These are phyloP conservation scores for Ptiloglossa arizonensis DNA, from an alignment of 1,140 invertebrate genomes.

Conservation along the genomic window DNA sequence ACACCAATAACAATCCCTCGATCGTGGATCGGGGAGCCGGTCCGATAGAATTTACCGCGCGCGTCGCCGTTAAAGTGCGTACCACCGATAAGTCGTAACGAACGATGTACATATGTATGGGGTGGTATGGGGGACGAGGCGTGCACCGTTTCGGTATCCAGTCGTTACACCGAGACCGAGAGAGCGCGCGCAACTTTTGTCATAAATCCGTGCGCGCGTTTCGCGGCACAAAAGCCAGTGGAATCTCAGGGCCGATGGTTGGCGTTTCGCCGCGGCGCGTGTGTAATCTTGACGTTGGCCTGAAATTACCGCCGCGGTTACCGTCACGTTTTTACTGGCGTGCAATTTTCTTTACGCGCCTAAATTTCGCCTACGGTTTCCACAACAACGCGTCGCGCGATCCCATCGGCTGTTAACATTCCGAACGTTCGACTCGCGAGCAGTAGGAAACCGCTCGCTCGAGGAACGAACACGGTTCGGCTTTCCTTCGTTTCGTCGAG, in stretches of 20 bases:
- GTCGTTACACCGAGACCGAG: not conserved
- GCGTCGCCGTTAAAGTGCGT: conserved; percentile 28
- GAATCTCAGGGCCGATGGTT: conserved; percentile 19
- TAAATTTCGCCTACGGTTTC: conserved; percentile 28
- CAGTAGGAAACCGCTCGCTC: too few species aligned
- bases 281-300: conserved; percentile 42
- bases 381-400: not conserved
- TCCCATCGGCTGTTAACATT: not conserved
- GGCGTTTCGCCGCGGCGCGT: conserved; percentile 27
- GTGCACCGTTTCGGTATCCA: conserved; percentile 11
- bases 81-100: conserved; percentile 48
- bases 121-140: too few species aligned
- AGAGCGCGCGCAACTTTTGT: conserved; percentile 2
- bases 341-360: conserved; percentile 6
- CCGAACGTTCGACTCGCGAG: too few species aligned
- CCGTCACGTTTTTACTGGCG: conserved; percentile 36
- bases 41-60: not conserved
- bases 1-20: not conserved
- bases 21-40: not conserved
- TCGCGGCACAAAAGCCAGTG: not conserved
- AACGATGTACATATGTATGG: too few species aligned
- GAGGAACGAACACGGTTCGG: too few species aligned
- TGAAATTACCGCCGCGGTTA: conserved; percentile 46
- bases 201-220: conserved; percentile 53
- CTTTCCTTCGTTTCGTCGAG: too few species aligned